phyloP scores from a whole-genome alignment of 2,797 vertebrate genomes.

The Pitangus sulphuratus region DNA sequence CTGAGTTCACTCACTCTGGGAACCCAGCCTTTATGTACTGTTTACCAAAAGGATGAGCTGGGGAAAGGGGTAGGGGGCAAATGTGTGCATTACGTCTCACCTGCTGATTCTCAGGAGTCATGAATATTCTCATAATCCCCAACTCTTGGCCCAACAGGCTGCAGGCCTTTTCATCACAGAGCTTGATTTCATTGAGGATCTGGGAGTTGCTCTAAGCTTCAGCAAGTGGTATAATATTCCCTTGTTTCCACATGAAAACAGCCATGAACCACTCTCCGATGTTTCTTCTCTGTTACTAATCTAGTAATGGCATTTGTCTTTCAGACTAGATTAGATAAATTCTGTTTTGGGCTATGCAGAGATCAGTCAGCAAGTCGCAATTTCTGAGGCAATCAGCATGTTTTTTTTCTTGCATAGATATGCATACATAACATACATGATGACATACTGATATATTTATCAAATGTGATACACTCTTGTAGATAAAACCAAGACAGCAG shows the following conservation, averaged over 20 bases:
- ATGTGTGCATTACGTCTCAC: slow-evolving; percentile 83
- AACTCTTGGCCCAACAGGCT: slow-evolving; percentile 78
- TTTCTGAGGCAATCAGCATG: background rate
- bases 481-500: background rate
- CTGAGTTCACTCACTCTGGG: slow-evolving; percentile 87
- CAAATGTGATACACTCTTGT: background rate
- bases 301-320: slow-evolving; percentile 58
- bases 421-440: background rate
- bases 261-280: slow-evolving; percentile 33
- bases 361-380: background rate
- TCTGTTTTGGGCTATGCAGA: slow-evolving; percentile 8
- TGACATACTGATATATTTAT: background rate
- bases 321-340: slow-evolving; percentile 52
- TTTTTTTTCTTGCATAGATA: background rate
- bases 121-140: slow-evolving; percentile 95
- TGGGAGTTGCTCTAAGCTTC: slow-evolving; percentile 63
- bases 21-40: slow-evolving; percentile 83
- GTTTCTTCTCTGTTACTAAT: slow-evolving; percentile 51
- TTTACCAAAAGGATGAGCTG: slow-evolving; percentile 95
- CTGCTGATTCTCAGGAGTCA: slow-evolving; percentile 90
- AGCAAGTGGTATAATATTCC: slow-evolving; percentile 76
- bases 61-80: slow-evolving; percentile 55
- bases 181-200: slow-evolving; percentile 65
- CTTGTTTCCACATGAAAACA: slow-evolving; percentile 75
- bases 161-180: slow-evolving; percentile 74